Evolutionary conservation across 53 echinoderm and acorn worm genomes (phyloP).

Genomic region (Zoroaster sp.): DNA sequence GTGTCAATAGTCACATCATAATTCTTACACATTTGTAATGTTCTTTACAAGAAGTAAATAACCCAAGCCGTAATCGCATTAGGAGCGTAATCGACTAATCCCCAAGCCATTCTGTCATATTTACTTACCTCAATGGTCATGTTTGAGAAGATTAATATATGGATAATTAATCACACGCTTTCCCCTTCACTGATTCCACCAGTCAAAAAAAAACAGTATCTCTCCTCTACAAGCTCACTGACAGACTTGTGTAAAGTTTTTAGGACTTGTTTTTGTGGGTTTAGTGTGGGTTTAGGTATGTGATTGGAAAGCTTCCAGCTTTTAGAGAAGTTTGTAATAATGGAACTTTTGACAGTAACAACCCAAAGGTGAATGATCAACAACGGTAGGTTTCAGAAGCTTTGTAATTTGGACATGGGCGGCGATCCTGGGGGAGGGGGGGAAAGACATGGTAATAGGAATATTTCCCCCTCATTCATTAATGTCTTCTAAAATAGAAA

Average conservation of each 20-base stretch:
- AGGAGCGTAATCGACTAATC: not conserved
- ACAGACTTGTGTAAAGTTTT: not conserved
- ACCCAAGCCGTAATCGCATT: conserved; percentile 17
- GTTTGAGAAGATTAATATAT: not conserved
- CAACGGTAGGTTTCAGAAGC: too few species aligned
- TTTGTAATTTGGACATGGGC: not conserved
- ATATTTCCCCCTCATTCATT: too few species aligned
- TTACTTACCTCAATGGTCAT: not conserved
- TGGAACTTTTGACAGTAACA: not conserved
- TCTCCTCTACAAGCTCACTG: not conserved
- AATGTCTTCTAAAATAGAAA: too few species aligned
- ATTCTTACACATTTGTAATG: conserved; percentile 4
- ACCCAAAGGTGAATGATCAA: not conserved
- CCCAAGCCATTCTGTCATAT: not conserved
- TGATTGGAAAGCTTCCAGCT: not conserved
- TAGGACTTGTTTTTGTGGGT: too few species aligned
- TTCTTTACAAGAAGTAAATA: conserved; percentile 1
- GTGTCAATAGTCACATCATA: conserved; percentile 3
- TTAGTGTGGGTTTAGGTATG: too few species aligned
- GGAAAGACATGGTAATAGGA: too few species aligned
- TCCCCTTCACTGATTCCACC: not conserved
- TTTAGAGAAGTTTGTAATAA: not conserved
- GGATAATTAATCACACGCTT: not conserved
- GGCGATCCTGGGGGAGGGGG: too few species aligned
- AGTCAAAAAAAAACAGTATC: not conserved